phyloP scores from a whole-genome alignment of 2,113 vertebrate genomes.

The Mobula hypostoma region DNA sequence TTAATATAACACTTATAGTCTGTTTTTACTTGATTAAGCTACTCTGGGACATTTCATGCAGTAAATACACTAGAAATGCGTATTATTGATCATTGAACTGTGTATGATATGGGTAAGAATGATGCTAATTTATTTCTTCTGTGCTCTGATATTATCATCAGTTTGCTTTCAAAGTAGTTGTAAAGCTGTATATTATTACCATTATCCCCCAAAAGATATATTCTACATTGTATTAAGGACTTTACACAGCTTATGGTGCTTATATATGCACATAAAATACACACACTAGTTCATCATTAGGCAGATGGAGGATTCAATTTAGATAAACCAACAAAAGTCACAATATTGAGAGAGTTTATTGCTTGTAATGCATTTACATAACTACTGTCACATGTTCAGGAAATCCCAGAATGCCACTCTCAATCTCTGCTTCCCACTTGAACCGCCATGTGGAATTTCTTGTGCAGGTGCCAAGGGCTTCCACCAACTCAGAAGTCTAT shows the following conservation, averaged over 20 bases:
- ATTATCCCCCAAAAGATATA: not conserved
- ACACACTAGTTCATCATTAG: not conserved
- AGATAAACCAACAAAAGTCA: no score
- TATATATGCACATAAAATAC: not conserved
- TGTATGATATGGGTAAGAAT: no score
- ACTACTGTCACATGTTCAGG: no score
- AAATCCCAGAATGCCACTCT: not conserved
- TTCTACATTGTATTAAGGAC: not conserved
- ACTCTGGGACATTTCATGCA: no score
- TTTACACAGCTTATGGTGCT: not conserved
- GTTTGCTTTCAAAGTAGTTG: not conserved
- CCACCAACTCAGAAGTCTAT: not conserved
- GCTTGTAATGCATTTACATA: no score
- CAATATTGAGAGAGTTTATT: no score
- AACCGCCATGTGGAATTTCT: not conserved
- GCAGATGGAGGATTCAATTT: no score
- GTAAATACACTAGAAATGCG: no score
- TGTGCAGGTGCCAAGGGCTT: not conserved
- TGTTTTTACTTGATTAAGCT: no score
- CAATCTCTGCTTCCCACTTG: not conserved
- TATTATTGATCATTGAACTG: no score
- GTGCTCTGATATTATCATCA: not conserved
- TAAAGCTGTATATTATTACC: not conserved
- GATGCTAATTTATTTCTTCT: no score
- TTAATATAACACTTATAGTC: no score